Conservation (phyloP, 2,888 invertebrate genomes). For the Palloptera scutellata region DNA sequence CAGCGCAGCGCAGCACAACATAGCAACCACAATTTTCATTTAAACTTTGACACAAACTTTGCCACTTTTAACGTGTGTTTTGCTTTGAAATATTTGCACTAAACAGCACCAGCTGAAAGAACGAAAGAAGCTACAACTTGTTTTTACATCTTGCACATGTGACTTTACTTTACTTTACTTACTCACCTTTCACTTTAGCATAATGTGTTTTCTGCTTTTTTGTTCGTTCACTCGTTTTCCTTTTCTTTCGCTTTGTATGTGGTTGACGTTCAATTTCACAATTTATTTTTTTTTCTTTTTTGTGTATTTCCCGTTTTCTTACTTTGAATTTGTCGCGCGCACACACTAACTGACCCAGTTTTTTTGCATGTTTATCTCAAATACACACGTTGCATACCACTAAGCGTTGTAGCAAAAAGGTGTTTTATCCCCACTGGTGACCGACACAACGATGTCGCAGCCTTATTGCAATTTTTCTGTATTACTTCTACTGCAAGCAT, state of each 20-base stretch:
- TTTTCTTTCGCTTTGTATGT: not conserved
- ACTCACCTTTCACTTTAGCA: not conserved
- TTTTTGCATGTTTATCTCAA: slow-evolving; percentile 23
- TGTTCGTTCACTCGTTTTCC: not conserved
- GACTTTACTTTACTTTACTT: not conserved
- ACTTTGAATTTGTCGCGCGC: not conserved
- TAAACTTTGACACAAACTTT: no score
- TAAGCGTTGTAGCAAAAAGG: not conserved
- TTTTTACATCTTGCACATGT: not conserved
- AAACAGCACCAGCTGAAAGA: no score
- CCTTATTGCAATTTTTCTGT: not conserved
- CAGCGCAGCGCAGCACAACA: no score
- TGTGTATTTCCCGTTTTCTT: not conserved
- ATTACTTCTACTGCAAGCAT: not conserved
- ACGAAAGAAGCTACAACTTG: not conserved
- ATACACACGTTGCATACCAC: slow-evolving; percentile 20
- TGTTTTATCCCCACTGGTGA: not conserved
- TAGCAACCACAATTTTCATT: no score
- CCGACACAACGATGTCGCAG: not conserved
- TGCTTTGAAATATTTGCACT: no score
- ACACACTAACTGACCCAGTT: slow-evolving; percentile 28
- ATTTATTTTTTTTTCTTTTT: not conserved
- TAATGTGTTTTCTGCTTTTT: not conserved
- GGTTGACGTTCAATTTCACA: slow-evolving; percentile 2
- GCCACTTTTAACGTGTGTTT: no score